Evolutionary conservation across 2,888 invertebrate genomes (phyloP).

Genomic region (Microctonus aethiopoides): DNA sequence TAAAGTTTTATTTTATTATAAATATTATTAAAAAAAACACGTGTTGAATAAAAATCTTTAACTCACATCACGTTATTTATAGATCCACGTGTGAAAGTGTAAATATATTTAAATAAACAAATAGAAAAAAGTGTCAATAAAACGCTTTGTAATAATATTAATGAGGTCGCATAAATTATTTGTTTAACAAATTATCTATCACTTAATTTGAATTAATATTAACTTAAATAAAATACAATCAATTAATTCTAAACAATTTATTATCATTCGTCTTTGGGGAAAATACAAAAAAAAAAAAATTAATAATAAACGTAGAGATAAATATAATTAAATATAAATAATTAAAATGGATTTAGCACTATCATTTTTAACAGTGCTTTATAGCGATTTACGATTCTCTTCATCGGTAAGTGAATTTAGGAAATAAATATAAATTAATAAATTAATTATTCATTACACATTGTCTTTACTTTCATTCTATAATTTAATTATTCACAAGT

Average conservation of each 20-base stretch:
- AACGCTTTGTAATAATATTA: neutral
- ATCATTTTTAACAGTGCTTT: conserved; percentile 42
- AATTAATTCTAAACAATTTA: too few species aligned
- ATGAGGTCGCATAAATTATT: neutral
- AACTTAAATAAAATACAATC: too few species aligned
- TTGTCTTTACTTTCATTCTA: too few species aligned
- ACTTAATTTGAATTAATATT: neutral
- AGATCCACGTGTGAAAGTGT: conserved; percentile 12
- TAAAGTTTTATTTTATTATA: neutral
- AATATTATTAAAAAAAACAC: too few species aligned
- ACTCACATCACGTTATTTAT: too few species aligned
- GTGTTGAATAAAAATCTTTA: too few species aligned
- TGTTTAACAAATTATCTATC: neutral
- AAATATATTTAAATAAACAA: neutral
- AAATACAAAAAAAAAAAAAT: too few species aligned
- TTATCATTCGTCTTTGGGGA: too few species aligned
- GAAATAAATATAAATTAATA: neutral
- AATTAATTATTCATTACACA: too few species aligned
- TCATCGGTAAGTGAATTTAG: conserved; percentile 39
- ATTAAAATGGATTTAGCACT: conserved; percentile 44
- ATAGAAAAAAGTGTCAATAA: neutral
- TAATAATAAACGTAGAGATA: too few species aligned
- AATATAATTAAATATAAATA: neutral
- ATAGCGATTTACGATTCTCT: conserved; percentile 41
- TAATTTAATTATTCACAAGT: too few species aligned